Evolutionary conservation across 2,888 invertebrate species (phyloP), one percentile per base, ranked within the genome.

Genomic region (Napeogenes inachia): DNA sequence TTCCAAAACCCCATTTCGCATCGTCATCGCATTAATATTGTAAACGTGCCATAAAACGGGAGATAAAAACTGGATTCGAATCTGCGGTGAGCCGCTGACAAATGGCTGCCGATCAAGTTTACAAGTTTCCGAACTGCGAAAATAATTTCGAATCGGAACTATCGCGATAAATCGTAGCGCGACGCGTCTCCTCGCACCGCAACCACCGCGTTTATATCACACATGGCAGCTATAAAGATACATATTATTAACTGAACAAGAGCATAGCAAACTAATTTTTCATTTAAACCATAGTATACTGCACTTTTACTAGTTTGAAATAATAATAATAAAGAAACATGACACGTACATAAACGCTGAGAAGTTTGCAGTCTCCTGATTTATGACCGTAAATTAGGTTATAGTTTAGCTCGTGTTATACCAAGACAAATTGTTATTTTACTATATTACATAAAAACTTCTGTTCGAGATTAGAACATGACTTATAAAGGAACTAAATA

Each of bases 61-160:
- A 59, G 61, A 62, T 62, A 63, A 65, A 63, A 59, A 59, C 59
- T 56, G 50, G 68, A 76, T 75, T 75, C 73, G 73, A 74, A 76
- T 74, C 70, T 66, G 71, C 60, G 70, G 70, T 67, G 69, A 61
- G 60, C 71, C 73, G 75, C 68, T 75, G 79, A 81, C 77, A 77
- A 78, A 80, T 78, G 68, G 76, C 70, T 61, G 63, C 66, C 75
- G 75, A 79, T 79, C 78, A 75, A 78, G 72, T 76, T 78, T 74
- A 75, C 77, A 76, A 71, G 75, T 75, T 72, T 71, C 73, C 70
- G 69, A 61, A 73, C 72, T 70, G 71, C 67, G 69, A 68, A 70
- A 69, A 71, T 62, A 54, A 64, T 64, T 75, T 68, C 67, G 71
- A 75, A 74, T 73, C 72, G 69, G 71, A 73, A 73, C 74, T 73